Base-by-base conservation (phyloP, 1,140 invertebrate genomes). In the Musca vetustissima region DNA sequence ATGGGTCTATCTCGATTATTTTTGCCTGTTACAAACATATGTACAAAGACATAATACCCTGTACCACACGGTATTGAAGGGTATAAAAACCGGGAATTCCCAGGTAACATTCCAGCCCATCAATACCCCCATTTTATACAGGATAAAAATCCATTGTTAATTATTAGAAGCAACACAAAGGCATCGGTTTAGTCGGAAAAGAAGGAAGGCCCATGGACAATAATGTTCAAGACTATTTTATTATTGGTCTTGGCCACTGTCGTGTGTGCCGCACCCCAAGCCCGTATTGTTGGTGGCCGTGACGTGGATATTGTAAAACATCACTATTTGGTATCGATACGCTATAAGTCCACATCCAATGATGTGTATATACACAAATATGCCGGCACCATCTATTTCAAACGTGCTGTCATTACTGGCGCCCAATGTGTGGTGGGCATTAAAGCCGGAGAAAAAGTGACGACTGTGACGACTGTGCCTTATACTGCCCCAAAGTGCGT, bases 401-500 rank as follows among this genome's bases (percentile, higher is more conserved):
- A 76, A 17, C 47, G 69, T 0, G 72, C 69, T 0, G 15, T 80
- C 2, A 11, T 81, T 3, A 81, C 79, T 11, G 73, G 64, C 7
- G 79, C 79, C 4, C 79, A 81, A 50, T 80, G 78, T 28, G 14
- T 81, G 11, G 3, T 28, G 3, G 69, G 59, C 3, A 19, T 78
- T 7, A 15, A 47, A 2, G 53, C 68, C 19, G 72, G 19, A 13
- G 74, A 70, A 11, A 75, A 71, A 0, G 11, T 81, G 0, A 22
- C 75, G 64, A 71, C 74, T 14, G 75, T 79, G 24, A 75, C 66
- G 15, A 76, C 65, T 0, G 73, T 75, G 3, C 53, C 73, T 1
- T 74, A 84, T 50, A 73, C 75, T 0, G 83, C 84, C 0, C 69
- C 76, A 2, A 76, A 82, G 15, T 76, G 86, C 67, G 72, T 81